Conservation (phyloP, 2,797 vertebrate species). For the Poeciliopsis paucimaculata region DNA sequence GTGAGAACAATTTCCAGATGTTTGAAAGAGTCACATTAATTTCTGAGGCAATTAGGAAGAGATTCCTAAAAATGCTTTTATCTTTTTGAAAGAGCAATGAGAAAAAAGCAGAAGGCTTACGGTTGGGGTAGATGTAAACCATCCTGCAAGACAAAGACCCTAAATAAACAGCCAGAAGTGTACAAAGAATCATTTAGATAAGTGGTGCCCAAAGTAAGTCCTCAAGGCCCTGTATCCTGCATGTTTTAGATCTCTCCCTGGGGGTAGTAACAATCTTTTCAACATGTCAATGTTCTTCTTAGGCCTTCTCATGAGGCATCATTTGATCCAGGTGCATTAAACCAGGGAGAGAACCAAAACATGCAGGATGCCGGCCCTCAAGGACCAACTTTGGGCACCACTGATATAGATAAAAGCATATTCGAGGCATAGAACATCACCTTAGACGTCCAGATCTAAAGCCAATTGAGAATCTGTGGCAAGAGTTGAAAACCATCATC, state of each 20-base stretch:
- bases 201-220: too few relatives aligned
- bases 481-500: background rate
- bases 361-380: too few relatives aligned
- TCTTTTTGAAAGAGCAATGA: background rate
- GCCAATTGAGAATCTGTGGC: background rate
- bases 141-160: background rate
- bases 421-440: background rate
- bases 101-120: background rate
- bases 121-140: background rate
- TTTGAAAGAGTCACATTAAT: background rate
- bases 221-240: too few relatives aligned
- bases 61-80: background rate
- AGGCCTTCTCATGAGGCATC: too few relatives aligned
- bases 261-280: too few relatives aligned
- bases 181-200: background rate
- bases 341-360: too few relatives aligned
- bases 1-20: background rate
- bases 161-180: background rate
- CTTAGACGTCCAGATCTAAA: background rate
- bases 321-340: too few relatives aligned
- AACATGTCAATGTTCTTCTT: too few relatives aligned
- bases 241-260: too few relatives aligned
- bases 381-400: too few relatives aligned
- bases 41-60: background rate
- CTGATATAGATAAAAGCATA: background rate